Base-by-base conservation (phyloP, 2,113 vertebrate species). In the Chascanopsetta lugubris region DNA sequence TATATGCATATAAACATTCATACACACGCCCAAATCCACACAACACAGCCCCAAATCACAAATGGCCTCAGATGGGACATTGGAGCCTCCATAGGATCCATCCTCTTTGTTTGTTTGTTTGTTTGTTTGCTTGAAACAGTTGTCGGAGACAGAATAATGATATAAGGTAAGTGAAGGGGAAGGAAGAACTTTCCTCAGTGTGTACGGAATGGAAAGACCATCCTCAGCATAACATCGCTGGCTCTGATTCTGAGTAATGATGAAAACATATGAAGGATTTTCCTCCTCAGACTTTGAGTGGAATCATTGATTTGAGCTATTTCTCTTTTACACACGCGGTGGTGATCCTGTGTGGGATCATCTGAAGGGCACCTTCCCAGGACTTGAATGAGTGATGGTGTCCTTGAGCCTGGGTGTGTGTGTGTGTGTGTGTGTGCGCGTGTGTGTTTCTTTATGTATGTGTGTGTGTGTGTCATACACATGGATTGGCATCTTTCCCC, bases 401-500 rank as follows among this genome's bases (percentile, higher is more conserved):
- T 90, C 91, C 91, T 93, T 93, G 88, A 89, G 87, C 38, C 12
- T 61, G 75, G 70, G 82, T 70, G 75, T 67, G 74, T 75, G 61
- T 79, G 47, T 61, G 6, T 53, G 54, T 76, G 75, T 73, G 46
- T 75, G 77, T 72, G 51, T 77, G 71, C 76, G 63, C 77, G 61
- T 79, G 46, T 60, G 2, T 53, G 50, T 76, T 67, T 73, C 45
- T 75, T 72, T 71, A 83, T 80, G 79, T 88, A 81, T 85, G 50
- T 76, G 69, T 73, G 48, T 75, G 75, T 71, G 84, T 80, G 79
- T 88, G 83, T 85, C 79, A 82, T 91, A 82, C 82, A 82, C 76
- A 80, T 80, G 79, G 87, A 89, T 90, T 92, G 92, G 92, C 92
- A 93, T 89, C 86, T 77, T 91, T 92, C 89, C 90, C 86, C 77